Conservation (phyloP, 2,113 vertebrate species). For the Equus przewalskii region DNA sequence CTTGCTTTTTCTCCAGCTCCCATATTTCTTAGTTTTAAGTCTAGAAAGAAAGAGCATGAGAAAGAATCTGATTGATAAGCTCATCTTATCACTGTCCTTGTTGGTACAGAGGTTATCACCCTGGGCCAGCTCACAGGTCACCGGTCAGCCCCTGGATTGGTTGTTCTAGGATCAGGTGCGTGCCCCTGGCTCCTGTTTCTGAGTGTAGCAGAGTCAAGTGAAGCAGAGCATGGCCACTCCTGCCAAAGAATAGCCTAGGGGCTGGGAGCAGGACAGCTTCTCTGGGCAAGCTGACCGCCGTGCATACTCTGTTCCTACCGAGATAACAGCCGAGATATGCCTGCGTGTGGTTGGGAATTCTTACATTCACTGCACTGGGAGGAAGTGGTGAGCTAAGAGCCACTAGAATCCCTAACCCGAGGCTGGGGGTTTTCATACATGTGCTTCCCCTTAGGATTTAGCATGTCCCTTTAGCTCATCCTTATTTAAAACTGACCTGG, state of each 20-base stretch:
- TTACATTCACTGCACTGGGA: background rate
- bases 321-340: background rate
- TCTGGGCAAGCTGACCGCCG: accelerated
- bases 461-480: background rate
- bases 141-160: background rate
- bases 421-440: background rate
- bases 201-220: background rate
- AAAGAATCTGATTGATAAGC: background rate
- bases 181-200: background rate
- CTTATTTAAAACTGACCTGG: background rate
- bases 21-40: background rate
- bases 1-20: background rate
- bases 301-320: accelerated
- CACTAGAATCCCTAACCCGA: too few relatives aligned
- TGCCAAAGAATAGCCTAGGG: background rate
- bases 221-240: accelerated
- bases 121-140: background rate
- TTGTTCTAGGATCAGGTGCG: background rate
- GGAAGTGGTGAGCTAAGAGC: background rate
- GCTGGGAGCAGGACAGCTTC: background rate
- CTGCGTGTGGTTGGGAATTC: too few relatives aligned
- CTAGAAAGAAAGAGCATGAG: background rate
- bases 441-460: background rate
- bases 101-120: background rate
- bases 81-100: background rate